These are phyloP conservation scores for Pelvicachromis taeniatus DNA, from an alignment of 2,113 vertebrate genomes.

Conservation along the genomic window DNA sequence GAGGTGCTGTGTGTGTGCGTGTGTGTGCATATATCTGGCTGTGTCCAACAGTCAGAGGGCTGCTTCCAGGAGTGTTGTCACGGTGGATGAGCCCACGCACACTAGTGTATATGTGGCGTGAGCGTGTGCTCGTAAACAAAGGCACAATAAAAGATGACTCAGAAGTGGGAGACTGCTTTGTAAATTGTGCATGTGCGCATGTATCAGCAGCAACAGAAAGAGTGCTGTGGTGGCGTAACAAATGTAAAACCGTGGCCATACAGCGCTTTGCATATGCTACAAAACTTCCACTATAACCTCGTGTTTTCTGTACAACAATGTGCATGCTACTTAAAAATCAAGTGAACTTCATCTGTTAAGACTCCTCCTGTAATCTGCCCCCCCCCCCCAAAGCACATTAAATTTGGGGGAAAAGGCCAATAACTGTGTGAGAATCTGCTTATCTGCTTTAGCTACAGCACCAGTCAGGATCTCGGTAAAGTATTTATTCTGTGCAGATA, in stretches of 20 bases:
- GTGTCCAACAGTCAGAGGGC: not conserved
- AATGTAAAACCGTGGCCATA: not conserved
- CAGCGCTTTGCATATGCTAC: not conserved
- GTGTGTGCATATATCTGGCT: not conserved
- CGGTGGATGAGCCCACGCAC: not conserved
- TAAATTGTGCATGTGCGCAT: not conserved
- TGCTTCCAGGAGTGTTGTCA: constrained; percentile 22
- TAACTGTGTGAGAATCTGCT: not conserved
- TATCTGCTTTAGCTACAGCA: not conserved
- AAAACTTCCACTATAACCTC: not conserved
- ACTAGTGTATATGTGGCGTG: not conserved
- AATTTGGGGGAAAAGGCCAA: not conserved
- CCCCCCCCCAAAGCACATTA: not conserved
- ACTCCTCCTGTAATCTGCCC: not conserved
- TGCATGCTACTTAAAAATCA: not conserved
- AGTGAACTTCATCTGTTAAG: not conserved
- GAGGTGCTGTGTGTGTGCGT: not conserved
- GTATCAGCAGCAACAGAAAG: not conserved
- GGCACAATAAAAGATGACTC: constrained; percentile 20
- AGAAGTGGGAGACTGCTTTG: not conserved
- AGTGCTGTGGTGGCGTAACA: not conserved
- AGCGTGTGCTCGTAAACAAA: not conserved
- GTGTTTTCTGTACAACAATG: not conserved
- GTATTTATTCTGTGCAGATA: not conserved
- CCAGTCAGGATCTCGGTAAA: not conserved